phyloP scores from a whole-genome alignment of 2,797 vertebrate species.

The Esox masquinongy region DNA sequence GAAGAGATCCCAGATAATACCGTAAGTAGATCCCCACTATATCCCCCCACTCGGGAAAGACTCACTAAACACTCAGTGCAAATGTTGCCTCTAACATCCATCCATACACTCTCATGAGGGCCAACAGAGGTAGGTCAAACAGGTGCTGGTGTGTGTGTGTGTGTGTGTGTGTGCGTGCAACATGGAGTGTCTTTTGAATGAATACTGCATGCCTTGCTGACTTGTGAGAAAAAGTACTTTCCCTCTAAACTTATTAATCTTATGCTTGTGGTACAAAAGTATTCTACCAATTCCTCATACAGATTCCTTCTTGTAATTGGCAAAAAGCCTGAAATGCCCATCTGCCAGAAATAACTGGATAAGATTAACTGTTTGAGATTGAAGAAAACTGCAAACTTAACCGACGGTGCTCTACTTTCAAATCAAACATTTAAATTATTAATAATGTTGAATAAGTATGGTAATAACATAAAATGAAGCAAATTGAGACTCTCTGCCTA shows the following conservation, averaged over 20 bases:
- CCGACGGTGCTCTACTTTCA: neutral
- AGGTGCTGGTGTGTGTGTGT: conserved; percentile 1
- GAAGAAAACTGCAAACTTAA: neutral
- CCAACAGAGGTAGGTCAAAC: neutral
- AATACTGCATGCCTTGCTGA: neutral
- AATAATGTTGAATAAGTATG: neutral
- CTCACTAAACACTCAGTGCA: neutral
- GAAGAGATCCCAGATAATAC: neutral
- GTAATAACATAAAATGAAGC: neutral
- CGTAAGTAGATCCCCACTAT: neutral
- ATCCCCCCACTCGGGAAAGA: conserved; percentile 4
- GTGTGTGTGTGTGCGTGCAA: neutral
- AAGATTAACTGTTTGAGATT: conserved; percentile 10
- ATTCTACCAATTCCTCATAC: conserved; percentile 1
- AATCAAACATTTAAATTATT: neutral
- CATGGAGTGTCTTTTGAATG: neutral
- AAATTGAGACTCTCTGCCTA: neutral
- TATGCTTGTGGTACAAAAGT: conserved; percentile 10
- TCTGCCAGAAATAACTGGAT: neutral
- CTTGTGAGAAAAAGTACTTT: neutral
- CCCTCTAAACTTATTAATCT: neutral
- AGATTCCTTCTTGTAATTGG: conserved; percentile 9
- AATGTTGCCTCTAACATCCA: neutral
- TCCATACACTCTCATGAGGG: neutral
- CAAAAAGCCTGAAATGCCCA: neutral